Evolutionary conservation across 2,797 vertebrate genomes (phyloP).

Genomic region (Alectoris magna): DNA sequence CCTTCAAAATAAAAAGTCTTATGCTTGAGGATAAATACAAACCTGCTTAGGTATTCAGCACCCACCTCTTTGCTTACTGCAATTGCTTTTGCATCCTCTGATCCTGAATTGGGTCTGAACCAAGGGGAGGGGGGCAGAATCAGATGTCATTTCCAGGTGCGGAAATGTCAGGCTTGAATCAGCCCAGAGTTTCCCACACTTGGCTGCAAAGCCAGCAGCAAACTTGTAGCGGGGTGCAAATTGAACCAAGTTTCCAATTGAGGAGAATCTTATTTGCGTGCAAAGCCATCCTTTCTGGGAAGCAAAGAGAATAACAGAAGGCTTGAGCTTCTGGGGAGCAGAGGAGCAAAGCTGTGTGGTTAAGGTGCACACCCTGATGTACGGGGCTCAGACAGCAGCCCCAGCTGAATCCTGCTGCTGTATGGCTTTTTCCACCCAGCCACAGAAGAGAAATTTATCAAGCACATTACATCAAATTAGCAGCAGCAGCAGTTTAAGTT

Average conservation of each 20-base stretch:
- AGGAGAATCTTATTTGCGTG: neutral
- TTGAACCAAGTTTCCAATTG: rapidly evolving
- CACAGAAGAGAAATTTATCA: neutral
- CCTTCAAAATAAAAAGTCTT: neutral
- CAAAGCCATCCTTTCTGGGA: neutral
- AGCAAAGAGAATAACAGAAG: neutral
- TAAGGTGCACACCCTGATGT: neutral
- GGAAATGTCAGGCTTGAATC: neutral
- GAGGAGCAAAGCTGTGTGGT: neutral
- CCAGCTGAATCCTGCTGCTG: neutral
- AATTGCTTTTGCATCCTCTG: neutral
- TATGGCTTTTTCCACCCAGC: neutral
- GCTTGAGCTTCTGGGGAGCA: neutral
- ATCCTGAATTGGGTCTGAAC: neutral
- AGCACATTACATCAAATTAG: conserved; percentile 10
- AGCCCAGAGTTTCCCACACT: rapidly evolving
- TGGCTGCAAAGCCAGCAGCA: neutral
- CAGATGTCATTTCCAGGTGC: neutral
- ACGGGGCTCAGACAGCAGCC: too few species aligned
- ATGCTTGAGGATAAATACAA: neutral
- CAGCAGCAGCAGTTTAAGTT: neutral
- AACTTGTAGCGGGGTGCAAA: neutral
- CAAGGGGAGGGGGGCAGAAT: neutral
- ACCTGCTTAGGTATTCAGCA: neutral
- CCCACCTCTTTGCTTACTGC: neutral